Evolutionary conservation across 2,113 vertebrate species (phyloP), one percentile per base, ranked within the genome.

Genomic region (Leptodactylus fuscus): DNA sequence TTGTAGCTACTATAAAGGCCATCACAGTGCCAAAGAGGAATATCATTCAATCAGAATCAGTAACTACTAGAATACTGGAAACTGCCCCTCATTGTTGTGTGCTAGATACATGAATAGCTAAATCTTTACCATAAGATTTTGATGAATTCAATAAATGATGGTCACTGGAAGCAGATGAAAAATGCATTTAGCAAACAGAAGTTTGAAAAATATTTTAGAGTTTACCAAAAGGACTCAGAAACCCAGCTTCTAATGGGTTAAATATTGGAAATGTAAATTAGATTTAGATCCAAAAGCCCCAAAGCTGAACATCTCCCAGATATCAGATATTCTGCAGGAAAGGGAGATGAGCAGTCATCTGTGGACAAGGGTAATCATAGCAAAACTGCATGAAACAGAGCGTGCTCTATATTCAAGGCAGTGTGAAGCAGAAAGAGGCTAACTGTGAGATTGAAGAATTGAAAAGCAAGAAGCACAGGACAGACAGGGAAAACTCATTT

Each of bases 311-410:
- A 71, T 67, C 77, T 80, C 36, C 65, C 49, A 73, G 65, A 80
- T 71, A 85, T 80, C 76, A 80, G 84, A 86, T 86, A 81, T 85
- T 79, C 65, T 86, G 84, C 49, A 73, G 82, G 34, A 86, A 81
- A 44, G 62, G 77, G 38, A 85, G 75, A 79, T 78, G 83, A 86
- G 77, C 84, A 86, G 84, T 86, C 76, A 81, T 58, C 84, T 86
- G 84, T 81, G 77, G 84, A 86, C 76, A 86, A 53, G 84, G 49
- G 84, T 81, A 86, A 86, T 86, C 84, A 86, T 86, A 86, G 84
- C 77, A 86, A 86, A 85, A 86, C 84, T 86, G 84, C 67, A 81
- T 86, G 84, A 86, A 86, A 81, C 84, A 86, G 84, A 81, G 76
- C 77, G 77, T 86, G 77, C 77, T 71, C 77, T 86, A 79, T 86